phyloP scores from a whole-genome alignment of 2,888 invertebrate genomes.

The Ceraclea dissimilis region DNA sequence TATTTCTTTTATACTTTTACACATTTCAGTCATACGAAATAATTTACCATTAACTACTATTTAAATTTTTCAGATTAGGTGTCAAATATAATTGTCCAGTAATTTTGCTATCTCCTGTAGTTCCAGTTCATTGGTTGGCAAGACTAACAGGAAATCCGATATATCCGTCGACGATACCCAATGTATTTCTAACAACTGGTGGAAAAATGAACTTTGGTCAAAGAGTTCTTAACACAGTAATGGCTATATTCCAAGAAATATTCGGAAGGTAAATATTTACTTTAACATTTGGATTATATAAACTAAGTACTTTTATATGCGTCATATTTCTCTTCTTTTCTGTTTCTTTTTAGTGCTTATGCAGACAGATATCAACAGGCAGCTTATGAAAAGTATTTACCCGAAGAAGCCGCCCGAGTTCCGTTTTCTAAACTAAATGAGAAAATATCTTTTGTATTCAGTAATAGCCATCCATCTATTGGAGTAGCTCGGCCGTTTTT shows the following conservation, averaged over 20 bases:
- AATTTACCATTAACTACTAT: no score
- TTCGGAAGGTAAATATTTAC: constrained; percentile 10
- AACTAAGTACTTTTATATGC: no score
- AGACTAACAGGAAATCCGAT: constrained; percentile 13
- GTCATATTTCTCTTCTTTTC: no score
- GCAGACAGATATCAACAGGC: background rate
- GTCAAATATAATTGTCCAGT: constrained; percentile 18
- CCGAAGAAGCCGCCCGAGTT: constrained; percentile 20
- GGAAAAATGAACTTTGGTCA: constrained; percentile 12
- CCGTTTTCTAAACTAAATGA: constrained; percentile 15
- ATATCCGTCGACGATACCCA: constrained; percentile 9
- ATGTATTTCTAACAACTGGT: constrained; percentile 3
- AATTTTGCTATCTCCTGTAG: constrained; percentile 11
- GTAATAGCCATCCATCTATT: constrained; percentile 26
- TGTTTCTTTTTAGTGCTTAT: background rate
- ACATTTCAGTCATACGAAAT: no score
- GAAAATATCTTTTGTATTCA: constrained; percentile 21
- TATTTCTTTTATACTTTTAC: background rate
- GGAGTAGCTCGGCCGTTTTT: constrained; percentile 22
- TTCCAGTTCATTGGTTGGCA: constrained; percentile 12
- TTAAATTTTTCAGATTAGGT: constrained; percentile 16
- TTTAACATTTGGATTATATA: no score
- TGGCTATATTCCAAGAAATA: constrained; percentile 10
- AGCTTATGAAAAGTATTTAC: constrained; percentile 18
- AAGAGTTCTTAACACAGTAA: constrained; percentile 7